Percentiles rank a stretch among this genome's conserved stretches.
Evolutionary conservation across 2,113 vertebrate genomes (phyloP).

Genomic region (Abramis brama): DNA sequence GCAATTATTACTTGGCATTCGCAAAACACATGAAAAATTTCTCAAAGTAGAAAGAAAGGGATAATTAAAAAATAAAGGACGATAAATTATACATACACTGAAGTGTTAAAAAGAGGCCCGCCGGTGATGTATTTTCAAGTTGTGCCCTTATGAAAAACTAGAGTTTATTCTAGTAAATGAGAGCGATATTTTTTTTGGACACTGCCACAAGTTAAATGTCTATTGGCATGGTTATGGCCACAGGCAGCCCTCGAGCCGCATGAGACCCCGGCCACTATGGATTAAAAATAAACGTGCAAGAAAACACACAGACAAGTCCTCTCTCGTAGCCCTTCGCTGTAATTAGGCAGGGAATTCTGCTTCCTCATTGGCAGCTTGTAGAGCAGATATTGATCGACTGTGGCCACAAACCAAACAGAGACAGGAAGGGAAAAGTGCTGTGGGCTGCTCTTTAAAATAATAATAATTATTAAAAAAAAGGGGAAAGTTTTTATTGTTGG

Average conservation of each 20-base stretch:
- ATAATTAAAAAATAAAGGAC: constrained; percentile 76
- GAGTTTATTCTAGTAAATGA: constrained; percentile 73
- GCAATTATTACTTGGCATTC: constrained; percentile 74
- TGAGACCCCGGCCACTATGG: constrained; percentile 20
- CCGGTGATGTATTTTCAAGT: constrained; percentile 57
- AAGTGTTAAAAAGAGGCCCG: constrained; percentile 63
- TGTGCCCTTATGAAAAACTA: constrained; percentile 68
- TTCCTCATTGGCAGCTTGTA: constrained; percentile 45
- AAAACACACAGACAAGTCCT: constrained; percentile 48
- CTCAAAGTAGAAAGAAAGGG: constrained; percentile 71
- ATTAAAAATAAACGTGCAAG: constrained; percentile 51
- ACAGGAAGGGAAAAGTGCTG: background rate
- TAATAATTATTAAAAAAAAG: constrained; percentile 40
- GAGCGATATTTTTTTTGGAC: constrained; percentile 18
- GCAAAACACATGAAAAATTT: constrained; percentile 77
- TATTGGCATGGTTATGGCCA: constrained; percentile 69
- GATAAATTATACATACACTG: constrained; percentile 68
- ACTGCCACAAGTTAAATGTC: constrained; percentile 62
- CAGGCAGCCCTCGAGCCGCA: constrained; percentile 60
- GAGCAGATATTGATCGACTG: constrained; percentile 53
- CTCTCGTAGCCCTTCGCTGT: constrained; percentile 47
- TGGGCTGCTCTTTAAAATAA: constrained; percentile 45
- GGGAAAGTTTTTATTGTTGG: constrained; percentile 39
- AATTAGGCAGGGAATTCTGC: constrained; percentile 56
- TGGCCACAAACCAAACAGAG: constrained; percentile 52